Evolutionary conservation across 64 coral and sea anemone genomes (phyloP), one percentile per base, ranked within the genome.

Genomic region (Montipora capricornis): DNA sequence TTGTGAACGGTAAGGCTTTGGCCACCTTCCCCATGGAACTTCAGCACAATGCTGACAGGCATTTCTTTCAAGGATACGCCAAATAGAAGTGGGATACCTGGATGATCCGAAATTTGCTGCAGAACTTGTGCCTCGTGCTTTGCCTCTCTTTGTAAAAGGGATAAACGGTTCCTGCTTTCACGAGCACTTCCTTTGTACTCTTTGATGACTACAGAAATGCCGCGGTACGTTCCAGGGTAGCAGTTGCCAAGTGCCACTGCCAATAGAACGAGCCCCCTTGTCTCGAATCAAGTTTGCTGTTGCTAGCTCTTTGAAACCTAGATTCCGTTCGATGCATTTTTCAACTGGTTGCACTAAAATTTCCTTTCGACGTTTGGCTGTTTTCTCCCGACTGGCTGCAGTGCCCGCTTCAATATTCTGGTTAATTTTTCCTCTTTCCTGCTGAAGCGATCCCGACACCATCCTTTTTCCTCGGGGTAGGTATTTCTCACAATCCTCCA

Each of bases 211-310:
- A 87, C 91, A 16, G 52, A 44, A 78, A 87, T 93, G 73, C 82
- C 74, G 61, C 91, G 74, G 68, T 93, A 87, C 46, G 49, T 64
- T 79, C 80, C 81, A 24, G 58, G 91, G 44, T 93, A 93, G 91
- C 82, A 93, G 29, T 75, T 93, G 12, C 82, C 81, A 85, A 93
- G 8, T 93, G 24, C 91, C 91, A 93, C 81, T 87, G 29, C 29
- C 29, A 37, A 37, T 87, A 13, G 47, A 77, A 20, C 87, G 8
- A 47, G 52, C 74, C 64, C 74, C 55, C 87, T 44, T 79, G 29
- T 62, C 70, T 77, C 15, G 24, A 78, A 77, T 89, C 16, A 78
- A 64, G 48, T 79, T 84, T 12, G 15, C 59, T 16, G 57, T 46
- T 29, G 55, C 20, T 13, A 84, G 20, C 26, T 84, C 22, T 20